phyloP scores from a whole-genome alignment of 2,113 vertebrate genomes.

The Laterallus jamaicensis region DNA sequence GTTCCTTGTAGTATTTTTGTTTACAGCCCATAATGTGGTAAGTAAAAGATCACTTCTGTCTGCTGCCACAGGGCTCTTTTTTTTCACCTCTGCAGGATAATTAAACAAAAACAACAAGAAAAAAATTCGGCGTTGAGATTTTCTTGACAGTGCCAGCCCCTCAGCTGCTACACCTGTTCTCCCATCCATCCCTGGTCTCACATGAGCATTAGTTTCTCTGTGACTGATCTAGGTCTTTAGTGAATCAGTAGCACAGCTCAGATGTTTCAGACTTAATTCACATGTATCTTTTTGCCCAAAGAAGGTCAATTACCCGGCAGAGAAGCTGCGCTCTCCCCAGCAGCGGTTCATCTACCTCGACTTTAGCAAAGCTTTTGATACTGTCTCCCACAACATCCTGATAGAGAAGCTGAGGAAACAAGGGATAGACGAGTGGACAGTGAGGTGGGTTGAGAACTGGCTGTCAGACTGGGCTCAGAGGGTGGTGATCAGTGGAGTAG shows the following conservation, averaged over 20 bases:
- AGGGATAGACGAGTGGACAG: no score
- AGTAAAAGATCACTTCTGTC: conserved; percentile 7
- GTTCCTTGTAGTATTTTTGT: not conserved
- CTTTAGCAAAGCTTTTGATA: no score
- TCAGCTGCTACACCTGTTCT: conserved; percentile 23
- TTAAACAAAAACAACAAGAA: not conserved
- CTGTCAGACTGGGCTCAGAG: no score
- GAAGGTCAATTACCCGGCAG: conserved; percentile 45
- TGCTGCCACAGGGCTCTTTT: not conserved
- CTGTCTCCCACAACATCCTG: no score
- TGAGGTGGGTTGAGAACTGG: no score
- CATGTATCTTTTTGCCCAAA: conserved; percentile 55
- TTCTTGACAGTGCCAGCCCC: conserved; percentile 34
- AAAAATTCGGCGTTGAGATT: not conserved
- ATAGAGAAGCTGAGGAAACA: no score
- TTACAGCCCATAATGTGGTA: not conserved
- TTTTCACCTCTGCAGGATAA: not conserved
- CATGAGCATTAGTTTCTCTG: conserved; percentile 32
- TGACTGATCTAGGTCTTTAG: conserved; percentile 53
- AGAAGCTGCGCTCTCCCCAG: conserved; percentile 29
- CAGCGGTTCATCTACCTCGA: not conserved
- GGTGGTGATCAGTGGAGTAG: no score
- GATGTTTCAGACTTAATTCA: conserved; percentile 47
- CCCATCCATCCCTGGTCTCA: conserved; percentile 46
- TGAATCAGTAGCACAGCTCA: conserved; percentile 58